Evolutionary conservation across 1,140 invertebrate species (phyloP).

Genomic region (Uloborus diversus): DNA sequence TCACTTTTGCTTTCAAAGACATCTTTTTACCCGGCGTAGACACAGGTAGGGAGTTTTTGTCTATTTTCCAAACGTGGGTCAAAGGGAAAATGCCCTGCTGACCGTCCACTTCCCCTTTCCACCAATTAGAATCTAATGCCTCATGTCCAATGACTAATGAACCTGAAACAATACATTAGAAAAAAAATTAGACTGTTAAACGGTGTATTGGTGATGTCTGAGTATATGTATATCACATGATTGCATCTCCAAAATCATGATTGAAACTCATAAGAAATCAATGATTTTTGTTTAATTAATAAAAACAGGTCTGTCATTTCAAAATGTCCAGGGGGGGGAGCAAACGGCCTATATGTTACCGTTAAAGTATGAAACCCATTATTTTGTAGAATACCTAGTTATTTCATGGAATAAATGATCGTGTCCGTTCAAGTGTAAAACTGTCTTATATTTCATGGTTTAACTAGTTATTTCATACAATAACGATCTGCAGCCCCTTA

Average conservation of each 20-base stretch:
- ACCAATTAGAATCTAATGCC: slow-evolving; percentile 71
- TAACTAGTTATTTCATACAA: no score
- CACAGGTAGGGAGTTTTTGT: slow-evolving; percentile 34
- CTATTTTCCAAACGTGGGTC: slow-evolving; percentile 70
- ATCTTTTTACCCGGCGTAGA: slow-evolving; percentile 6
- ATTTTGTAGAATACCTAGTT: no score
- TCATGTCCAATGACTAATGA: slow-evolving; percentile 70
- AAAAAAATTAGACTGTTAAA: not conserved
- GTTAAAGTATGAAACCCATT: no score
- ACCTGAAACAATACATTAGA: slow-evolving; percentile 64
- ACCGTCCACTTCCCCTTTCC: slow-evolving; percentile 67
- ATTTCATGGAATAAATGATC: no score
- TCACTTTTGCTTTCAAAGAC: slow-evolving; percentile 65
- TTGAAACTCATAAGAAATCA: not conserved
- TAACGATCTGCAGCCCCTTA: no score
- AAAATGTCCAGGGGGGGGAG: no score
- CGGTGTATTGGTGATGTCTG: not conserved
- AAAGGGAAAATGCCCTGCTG: slow-evolving; percentile 71
- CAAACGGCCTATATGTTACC: no score
- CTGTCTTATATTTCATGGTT: no score
- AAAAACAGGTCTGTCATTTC: no score
- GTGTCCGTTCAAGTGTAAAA: no score
- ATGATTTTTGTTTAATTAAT: not conserved
- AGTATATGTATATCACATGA: not conserved
- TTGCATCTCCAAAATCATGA: no score